These are phyloP conservation scores for Pedicia rivosa DNA, from an alignment of 2,888 invertebrate species.

Conservation along the genomic window DNA sequence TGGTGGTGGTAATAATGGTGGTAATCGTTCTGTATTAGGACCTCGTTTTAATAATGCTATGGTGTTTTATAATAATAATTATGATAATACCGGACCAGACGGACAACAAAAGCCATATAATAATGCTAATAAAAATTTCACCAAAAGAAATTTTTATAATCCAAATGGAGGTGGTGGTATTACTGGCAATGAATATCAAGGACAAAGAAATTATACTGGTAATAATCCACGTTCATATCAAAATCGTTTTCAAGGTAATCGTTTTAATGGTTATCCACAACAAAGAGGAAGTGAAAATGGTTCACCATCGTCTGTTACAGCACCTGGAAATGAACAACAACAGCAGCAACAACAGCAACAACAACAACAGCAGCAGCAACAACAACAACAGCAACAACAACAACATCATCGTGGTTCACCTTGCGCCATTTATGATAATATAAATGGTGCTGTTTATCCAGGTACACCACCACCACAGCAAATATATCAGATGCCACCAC, in stretches of 20 bases:
- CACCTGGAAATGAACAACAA: constrained; percentile 18
- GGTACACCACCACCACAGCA: neutral
- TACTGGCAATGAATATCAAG: too few relatives aligned
- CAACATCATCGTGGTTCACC: constrained; percentile 13
- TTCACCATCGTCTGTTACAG: constrained; percentile 19
- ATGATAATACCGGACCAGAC: too few relatives aligned
- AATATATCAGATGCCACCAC: neutral
- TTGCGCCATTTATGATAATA: neutral
- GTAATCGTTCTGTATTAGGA: neutral
- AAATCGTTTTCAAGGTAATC: neutral
- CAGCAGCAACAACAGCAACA: constrained; percentile 26
- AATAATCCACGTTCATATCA: neutral
- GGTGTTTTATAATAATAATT: too few relatives aligned
- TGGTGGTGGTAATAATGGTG: constrained; percentile 1
- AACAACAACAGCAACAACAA: constrained; percentile 15
- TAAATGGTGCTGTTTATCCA: neutral
- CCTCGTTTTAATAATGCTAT: too few relatives aligned
- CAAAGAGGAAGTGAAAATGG: constrained; percentile 1
- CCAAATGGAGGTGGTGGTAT: neutral
- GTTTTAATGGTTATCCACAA: constrained; percentile 1
- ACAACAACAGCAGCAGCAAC: constrained; percentile 22
- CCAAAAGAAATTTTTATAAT: too few relatives aligned
- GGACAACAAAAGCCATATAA: constrained; percentile 1
- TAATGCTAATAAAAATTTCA: neutral
- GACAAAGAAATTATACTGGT: too few relatives aligned